Percentiles rank a stretch among this genome's conserved stretches.
Evolutionary conservation across 2,113 vertebrate species (phyloP).

Genomic region (Plestiodon gilberti): DNA sequence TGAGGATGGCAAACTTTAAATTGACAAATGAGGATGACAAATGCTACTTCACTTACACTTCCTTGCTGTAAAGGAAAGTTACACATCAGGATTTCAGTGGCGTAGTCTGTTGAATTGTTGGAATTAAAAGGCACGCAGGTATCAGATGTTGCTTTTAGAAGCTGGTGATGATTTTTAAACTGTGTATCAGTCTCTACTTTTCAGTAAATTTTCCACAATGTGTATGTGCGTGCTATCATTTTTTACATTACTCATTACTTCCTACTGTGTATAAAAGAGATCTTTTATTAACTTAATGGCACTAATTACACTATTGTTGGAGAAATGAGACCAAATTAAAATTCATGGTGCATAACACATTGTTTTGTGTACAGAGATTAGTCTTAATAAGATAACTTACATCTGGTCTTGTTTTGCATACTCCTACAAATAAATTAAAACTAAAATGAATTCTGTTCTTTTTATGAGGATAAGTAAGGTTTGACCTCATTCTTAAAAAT

Average conservation of each 20-base stretch:
- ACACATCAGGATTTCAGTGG: conserved; percentile 12
- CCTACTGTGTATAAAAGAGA: background rate
- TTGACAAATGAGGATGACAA: too few species aligned
- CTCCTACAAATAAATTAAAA: background rate
- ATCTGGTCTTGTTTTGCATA: background rate
- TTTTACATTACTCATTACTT: background rate
- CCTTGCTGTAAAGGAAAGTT: conserved; percentile 9
- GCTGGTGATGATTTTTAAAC: background rate
- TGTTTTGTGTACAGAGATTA: background rate
- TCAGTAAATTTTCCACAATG: background rate
- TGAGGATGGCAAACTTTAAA: background rate
- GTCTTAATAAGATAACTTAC: background rate
- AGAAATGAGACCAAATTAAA: background rate
- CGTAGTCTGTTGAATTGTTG: conserved; percentile 22
- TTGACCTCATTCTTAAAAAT: background rate
- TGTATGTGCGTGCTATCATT: background rate
- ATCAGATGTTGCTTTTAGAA: conserved; percentile 28
- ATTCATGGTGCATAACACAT: background rate
- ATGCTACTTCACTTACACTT: conserved; percentile 39
- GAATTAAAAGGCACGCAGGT: conserved; percentile 2
- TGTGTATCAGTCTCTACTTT: background rate
- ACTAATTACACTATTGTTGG: background rate
- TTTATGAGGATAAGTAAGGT: background rate
- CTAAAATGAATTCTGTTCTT: background rate
- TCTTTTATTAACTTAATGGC: conserved; percentile 23